Evolutionary conservation across 2,113 vertebrate species (phyloP).

Genomic region (Bettongia penicillata): DNA sequence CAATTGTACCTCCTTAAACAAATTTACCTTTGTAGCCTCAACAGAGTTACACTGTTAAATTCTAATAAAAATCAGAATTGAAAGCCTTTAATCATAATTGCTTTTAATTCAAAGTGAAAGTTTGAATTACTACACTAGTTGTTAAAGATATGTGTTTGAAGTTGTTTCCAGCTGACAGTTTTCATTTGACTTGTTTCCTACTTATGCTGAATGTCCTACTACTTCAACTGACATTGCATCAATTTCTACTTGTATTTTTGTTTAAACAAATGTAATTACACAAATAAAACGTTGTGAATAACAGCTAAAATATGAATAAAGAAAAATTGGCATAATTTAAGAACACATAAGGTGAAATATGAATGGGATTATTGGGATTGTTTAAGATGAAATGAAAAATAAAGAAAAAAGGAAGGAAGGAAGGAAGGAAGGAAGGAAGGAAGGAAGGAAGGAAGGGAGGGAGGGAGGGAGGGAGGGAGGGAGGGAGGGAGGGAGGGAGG

Average conservation of each 20-base stretch:
- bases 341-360: conserved; percentile 14
- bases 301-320: conserved; percentile 41
- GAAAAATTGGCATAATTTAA: conserved; percentile 28
- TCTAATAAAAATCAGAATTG: conserved; percentile 70
- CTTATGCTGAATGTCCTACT: conserved; percentile 32
- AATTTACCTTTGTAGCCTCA: conserved; percentile 71
- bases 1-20: conserved; percentile 68
- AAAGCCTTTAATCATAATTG: conserved; percentile 70
- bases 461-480: not conserved
- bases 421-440: not conserved
- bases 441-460: not conserved
- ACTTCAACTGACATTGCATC: conserved; percentile 35
- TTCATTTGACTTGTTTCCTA: conserved; percentile 68
- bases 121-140: conserved; percentile 62
- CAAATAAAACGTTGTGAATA: conserved; percentile 54
- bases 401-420: not conserved
- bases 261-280: conserved; percentile 60
- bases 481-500: too few species aligned
- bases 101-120: conserved; percentile 70
- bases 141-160: conserved; percentile 56
- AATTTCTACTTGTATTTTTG: conserved; percentile 35
- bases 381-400: conserved; percentile 13
- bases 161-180: conserved; percentile 55
- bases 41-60: conserved; percentile 30
- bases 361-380: conserved; percentile 4